Evolutionary conservation across 2,888 invertebrate species (phyloP).

Genomic region (Drosophila lutescens): DNA sequence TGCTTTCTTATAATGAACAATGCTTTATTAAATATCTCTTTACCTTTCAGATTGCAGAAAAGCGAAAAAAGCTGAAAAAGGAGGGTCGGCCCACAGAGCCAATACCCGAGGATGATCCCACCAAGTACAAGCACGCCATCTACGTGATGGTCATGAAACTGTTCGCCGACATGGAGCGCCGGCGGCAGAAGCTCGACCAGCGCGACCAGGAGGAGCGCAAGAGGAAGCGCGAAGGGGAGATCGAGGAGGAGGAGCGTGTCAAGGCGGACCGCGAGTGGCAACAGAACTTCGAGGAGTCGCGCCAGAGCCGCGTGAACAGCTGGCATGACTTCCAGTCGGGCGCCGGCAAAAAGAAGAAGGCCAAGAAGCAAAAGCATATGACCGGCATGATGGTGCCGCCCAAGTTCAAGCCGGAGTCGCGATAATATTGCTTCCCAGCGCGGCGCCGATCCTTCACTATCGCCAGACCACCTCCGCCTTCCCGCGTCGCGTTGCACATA

Average conservation of each 20-base stretch:
- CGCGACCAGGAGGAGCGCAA: constrained; percentile 97
- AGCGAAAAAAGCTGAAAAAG: constrained; percentile 96
- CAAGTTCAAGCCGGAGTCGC: constrained; percentile 96
- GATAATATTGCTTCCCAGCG: constrained; percentile 85
- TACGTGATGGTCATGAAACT: constrained; percentile 99
- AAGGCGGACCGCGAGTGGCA: constrained; percentile 98
- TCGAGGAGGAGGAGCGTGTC: constrained; percentile 95
- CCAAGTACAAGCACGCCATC: constrained; percentile 94
- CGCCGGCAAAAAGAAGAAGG: constrained; percentile 86
- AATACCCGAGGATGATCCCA: constrained; percentile 95
- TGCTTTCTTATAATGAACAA: not conserved
- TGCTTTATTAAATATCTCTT: not conserved
- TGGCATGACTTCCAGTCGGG: constrained; percentile 96
- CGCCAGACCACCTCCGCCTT: constrained; percentile 33
- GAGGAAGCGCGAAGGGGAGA: constrained; percentile 96
- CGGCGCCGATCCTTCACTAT: constrained; percentile 12
- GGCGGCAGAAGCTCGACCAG: constrained; percentile 93
- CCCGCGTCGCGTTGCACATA: constrained; percentile 37
- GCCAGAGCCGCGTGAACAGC: constrained; percentile 95
- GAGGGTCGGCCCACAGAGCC: constrained; percentile 90
- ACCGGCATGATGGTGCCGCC: constrained; percentile 93
- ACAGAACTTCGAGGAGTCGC: constrained; percentile 98
- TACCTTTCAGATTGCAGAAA: constrained; percentile 91
- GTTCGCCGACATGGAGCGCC: constrained; percentile 97
- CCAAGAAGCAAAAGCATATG: constrained; percentile 92